A percentile compares a stretch with the other conserved stretches of the same genome.
Evolutionary conservation across 2,888 invertebrate genomes (phyloP).

Genomic region (Papilio demoleus): DNA sequence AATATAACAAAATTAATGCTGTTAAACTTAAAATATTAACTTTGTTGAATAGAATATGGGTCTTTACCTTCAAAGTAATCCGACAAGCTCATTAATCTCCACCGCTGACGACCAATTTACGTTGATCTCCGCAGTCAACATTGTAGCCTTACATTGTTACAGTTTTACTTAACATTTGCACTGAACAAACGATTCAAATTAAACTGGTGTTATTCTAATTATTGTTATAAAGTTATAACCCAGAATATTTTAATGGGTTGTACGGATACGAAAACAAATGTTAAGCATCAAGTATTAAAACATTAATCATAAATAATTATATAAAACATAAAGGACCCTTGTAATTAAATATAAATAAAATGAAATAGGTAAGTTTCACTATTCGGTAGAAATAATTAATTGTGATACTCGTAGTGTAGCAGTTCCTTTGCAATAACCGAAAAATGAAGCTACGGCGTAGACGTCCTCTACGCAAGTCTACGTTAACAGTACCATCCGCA

Average conservation of each 20-base stretch:
- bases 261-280: constrained; percentile 6
- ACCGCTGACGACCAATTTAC: constrained; percentile 6
- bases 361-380: no score
- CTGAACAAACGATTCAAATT: neutral
- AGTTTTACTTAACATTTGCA: neutral
- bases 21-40: constrained; percentile 17
- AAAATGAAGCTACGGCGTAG: neutral
- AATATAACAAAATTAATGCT: constrained; percentile 11
- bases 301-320: constrained; percentile 1
- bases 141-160: constrained; percentile 1
- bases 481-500: neutral
- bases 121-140: constrained; percentile 8
- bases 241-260: constrained; percentile 23
- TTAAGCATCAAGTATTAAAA: neutral
- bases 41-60: constrained; percentile 24
- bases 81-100: constrained; percentile 25
- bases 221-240: constrained; percentile 19
- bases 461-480: neutral
- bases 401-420: no score
- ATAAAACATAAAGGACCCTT: no score
- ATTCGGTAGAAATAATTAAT: no score
- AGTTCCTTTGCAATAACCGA: neutral
- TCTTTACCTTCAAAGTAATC: constrained; percentile 27
- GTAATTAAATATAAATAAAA: no score
- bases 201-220: constrained; percentile 15